Conservation (phyloP, 1,140 invertebrate species). For the Rhyacophila brunnea region DNA sequence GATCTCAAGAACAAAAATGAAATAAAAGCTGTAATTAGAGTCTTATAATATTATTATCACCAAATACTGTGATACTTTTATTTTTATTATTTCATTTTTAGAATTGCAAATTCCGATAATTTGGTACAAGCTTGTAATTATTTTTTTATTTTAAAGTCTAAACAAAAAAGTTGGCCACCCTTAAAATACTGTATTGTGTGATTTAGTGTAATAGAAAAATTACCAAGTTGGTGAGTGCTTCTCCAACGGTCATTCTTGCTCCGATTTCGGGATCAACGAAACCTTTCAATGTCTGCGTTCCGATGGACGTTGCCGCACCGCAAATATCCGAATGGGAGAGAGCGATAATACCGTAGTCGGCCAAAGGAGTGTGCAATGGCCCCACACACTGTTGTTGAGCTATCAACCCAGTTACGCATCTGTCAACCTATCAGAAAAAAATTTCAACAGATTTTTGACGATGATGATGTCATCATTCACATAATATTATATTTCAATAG, state of each 20-base stretch:
- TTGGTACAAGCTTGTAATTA: no score
- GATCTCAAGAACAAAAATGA: no score
- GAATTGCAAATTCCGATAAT: no score
- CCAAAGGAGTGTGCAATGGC: slow-evolving; percentile 90
- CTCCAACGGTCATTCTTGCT: slow-evolving; percentile 90
- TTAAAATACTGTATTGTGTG: no score
- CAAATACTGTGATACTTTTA: no score
- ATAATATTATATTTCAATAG: no score
- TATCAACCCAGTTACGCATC: slow-evolving; percentile 93
- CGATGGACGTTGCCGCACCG: slow-evolving; percentile 91
- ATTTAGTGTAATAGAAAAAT: not conserved
- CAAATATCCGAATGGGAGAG: slow-evolving; percentile 70
- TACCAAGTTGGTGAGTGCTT: slow-evolving; percentile 90
- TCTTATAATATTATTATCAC: no score
- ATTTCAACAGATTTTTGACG: no score
- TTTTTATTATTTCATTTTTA: no score
- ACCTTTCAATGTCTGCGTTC: slow-evolving; percentile 95
- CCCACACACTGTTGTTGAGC: slow-evolving; percentile 98
- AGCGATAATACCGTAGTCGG: slow-evolving; percentile 92
- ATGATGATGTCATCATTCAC: no score
- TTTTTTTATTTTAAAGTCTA: slow-evolving; percentile 2
- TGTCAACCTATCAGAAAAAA: slow-evolving; percentile 71
- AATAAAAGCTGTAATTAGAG: no score
- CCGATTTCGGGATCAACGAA: slow-evolving; percentile 77
- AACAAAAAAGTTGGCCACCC: no score